Conservation (phyloP, 1,140 invertebrate species). For the Homarus americanus region DNA sequence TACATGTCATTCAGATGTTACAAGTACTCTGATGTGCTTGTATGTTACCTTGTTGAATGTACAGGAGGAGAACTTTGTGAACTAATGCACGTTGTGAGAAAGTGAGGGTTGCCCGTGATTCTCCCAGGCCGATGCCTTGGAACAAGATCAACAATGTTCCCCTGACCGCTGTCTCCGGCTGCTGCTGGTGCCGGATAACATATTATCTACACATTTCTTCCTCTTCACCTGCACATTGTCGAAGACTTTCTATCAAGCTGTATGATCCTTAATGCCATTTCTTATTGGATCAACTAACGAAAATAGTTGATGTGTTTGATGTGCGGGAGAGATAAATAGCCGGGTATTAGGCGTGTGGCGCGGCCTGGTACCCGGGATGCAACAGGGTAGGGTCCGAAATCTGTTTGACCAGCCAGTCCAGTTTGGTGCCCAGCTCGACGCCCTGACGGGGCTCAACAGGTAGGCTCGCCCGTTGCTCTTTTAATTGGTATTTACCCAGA, state of each 20-base stretch:
- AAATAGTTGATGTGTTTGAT: background rate
- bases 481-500: constrained; percentile 6
- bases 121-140: constrained; percentile 23
- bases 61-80: too few relatives aligned
- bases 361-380: background rate
- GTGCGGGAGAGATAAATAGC: background rate
- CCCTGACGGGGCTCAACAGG: constrained; percentile 36
- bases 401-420: constrained; percentile 57
- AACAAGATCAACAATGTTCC: constrained; percentile 55
- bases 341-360: background rate
- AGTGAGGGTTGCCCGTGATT: background rate
- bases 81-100: too few relatives aligned
- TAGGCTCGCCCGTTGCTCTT: constrained; percentile 26
- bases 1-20: too few relatives aligned
- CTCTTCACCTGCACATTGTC: background rate
- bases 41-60: too few relatives aligned
- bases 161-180: constrained; percentile 51
- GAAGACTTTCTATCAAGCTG: too few relatives aligned
- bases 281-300: too few relatives aligned
- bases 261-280: too few relatives aligned
- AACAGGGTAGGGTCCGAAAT: constrained; percentile 43
- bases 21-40: too few relatives aligned
- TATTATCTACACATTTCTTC: background rate
- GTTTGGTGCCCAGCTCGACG: constrained; percentile 43
- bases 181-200: background rate